Evolutionary conservation across 2,888 invertebrate species (phyloP), one percentile per base, ranked within the genome.

Genomic region (Drosophila macrospina): DNA sequence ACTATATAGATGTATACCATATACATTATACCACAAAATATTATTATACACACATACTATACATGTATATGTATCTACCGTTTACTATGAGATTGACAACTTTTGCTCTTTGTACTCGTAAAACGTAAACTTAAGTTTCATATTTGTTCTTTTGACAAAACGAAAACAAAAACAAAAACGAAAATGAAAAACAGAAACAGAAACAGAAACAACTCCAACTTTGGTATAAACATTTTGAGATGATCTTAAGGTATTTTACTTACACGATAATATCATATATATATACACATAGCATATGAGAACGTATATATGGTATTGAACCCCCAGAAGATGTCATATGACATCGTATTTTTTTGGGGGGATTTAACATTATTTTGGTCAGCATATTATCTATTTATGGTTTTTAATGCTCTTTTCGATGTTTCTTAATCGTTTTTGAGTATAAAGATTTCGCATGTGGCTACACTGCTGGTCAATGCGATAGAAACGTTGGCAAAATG

Each of bases 101-200:
- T 60, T 54, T 62, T 62, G 54, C 62, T 62, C 54, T 45, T 48
- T 45, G 36, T 52, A 51, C 24, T 39, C 41, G 32, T 55, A 39
- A 47, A 48, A 44, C 13, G 11, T 52, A 54, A 52, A 24, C 34
- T 48, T 55, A 60, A 36, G 47, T 69, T 69, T 39, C 13, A 20
- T 26, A 56, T 70, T 52, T 69, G 71, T 70, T 69, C 52, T 52
- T 64, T 69, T 64, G 64, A 70, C 71, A 69, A 61, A 44, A 54
- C 10, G 7, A 20, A 44, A 15, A 36, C 44, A 59, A 28, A 52
- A 42, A 44, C 24, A 24, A 32, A 36, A n/a, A 45, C 8, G 4
- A 68, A 57, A 57, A 26, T 26, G 6, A 26, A 26, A 26, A 4
- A 6, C n/a, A 13, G 15, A 13, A 11, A 50, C 24, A 36, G 24